These are phyloP conservation scores for Aurelia aurita complex sp. Pacific DNA, from an alignment of 30 jellyfish, hydroid and myxozoan species.

Conservation along the genomic window DNA sequence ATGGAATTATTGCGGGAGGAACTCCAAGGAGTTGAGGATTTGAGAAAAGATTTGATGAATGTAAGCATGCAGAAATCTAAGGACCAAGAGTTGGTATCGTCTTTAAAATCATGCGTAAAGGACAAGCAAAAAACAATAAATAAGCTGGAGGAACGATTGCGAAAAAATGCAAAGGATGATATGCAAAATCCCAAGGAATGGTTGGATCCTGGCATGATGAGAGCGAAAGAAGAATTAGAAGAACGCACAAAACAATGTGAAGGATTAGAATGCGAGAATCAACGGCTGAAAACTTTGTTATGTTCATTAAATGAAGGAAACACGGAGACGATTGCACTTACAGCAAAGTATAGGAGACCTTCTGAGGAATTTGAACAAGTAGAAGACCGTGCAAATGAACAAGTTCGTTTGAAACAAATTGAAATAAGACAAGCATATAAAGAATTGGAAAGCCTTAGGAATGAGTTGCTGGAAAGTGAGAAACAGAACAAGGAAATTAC, in stretches of 20 bases:
- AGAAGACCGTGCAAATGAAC: background rate
- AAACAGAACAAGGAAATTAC: background rate
- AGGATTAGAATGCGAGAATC: background rate
- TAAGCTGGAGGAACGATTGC: no score
- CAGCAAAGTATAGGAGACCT: background rate
- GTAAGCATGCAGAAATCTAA: no score
- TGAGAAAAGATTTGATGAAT: no score
- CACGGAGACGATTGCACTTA: background rate
- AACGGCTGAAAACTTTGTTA: no score
- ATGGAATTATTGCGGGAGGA: no score
- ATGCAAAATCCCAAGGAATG: no score
- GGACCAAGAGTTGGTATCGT: no score
- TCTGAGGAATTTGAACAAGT: background rate
- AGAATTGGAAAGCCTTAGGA: background rate
- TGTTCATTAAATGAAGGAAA: background rate
- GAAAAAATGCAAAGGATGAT: no score
- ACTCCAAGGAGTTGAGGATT: no score
- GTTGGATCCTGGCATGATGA: no score
- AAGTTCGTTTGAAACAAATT: background rate
- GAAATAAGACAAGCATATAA: background rate
- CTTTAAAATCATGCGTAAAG: no score
- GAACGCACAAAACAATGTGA: background rate
- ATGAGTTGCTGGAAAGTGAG: background rate
- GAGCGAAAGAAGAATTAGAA: background rate
- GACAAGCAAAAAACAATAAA: no score